phyloP scores from a whole-genome alignment of 2,113 vertebrate genomes.

The Papio anubis region DNA sequence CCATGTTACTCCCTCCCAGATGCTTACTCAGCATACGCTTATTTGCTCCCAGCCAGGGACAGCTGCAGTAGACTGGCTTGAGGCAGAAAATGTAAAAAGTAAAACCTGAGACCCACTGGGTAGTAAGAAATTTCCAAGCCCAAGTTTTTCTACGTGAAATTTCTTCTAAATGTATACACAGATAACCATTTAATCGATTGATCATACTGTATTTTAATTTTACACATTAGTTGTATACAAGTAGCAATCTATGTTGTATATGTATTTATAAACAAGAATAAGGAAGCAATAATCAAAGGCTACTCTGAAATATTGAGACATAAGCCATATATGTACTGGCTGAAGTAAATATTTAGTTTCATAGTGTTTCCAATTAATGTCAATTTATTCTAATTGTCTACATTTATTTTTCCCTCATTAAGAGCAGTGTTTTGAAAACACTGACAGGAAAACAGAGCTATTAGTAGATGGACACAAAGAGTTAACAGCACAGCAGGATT shows the following conservation, averaged over 20 bases:
- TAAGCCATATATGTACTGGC: neutral
- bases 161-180: neutral
- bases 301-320: neutral
- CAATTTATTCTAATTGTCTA: neutral
- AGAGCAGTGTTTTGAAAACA: slow-evolving; percentile 21
- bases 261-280: neutral
- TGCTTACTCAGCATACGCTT: neutral
- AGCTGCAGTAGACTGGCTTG: neutral
- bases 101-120: neutral
- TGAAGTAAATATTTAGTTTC: neutral
- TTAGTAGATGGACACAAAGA: neutral
- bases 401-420: neutral
- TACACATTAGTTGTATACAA: neutral
- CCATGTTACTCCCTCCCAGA: neutral
- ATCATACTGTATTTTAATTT: neutral
- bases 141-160: neutral
- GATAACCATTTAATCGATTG: neutral
- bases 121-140: slow-evolving; percentile 37
- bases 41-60: neutral
- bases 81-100: neutral
- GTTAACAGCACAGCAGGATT: neutral
- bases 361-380: neutral
- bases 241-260: neutral
- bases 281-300: neutral
- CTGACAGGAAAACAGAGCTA: neutral